phyloP scores from a whole-genome alignment of 2,113 vertebrate genomes.

The Globicephala melas region DNA sequence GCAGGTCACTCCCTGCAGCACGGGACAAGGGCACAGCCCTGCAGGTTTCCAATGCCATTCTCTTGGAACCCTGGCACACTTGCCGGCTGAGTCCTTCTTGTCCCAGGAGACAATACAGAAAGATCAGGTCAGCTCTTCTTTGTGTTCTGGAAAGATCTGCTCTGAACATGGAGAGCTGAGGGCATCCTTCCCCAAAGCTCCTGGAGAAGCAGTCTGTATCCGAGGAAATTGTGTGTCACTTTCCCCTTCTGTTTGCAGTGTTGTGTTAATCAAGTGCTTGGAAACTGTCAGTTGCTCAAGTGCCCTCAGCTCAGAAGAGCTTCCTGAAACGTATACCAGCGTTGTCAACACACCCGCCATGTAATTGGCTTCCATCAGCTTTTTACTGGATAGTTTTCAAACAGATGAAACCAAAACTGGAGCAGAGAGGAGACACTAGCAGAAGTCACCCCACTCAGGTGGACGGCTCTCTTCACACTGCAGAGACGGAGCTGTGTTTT shows the following conservation, averaged over 20 bases:
- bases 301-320: slow-evolving; percentile 72
- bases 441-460: neutral
- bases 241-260: slow-evolving; percentile 50
- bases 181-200: neutral
- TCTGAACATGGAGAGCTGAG: neutral
- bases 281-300: slow-evolving; percentile 74
- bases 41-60: neutral
- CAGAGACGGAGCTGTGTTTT: neutral
- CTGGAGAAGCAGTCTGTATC: neutral
- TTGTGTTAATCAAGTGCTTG: slow-evolving; percentile 73
- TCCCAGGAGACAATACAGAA: neutral
- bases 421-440: neutral
- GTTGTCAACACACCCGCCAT: slow-evolving; percentile 67
- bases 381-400: slow-evolving; percentile 61
- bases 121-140: neutral
- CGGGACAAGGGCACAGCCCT: neutral
- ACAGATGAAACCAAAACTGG: slow-evolving; percentile 40
- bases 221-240: neutral
- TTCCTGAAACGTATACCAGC: slow-evolving; percentile 70
- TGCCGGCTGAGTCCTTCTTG: neutral
- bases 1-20: neutral
- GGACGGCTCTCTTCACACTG: neutral
- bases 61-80: neutral
- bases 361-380: slow-evolving; percentile 64
- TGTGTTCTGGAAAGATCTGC: neutral